These are phyloP conservation scores for Poecilia gillii DNA, from an alignment of 2,797 vertebrate species.

Conservation along the genomic window DNA sequence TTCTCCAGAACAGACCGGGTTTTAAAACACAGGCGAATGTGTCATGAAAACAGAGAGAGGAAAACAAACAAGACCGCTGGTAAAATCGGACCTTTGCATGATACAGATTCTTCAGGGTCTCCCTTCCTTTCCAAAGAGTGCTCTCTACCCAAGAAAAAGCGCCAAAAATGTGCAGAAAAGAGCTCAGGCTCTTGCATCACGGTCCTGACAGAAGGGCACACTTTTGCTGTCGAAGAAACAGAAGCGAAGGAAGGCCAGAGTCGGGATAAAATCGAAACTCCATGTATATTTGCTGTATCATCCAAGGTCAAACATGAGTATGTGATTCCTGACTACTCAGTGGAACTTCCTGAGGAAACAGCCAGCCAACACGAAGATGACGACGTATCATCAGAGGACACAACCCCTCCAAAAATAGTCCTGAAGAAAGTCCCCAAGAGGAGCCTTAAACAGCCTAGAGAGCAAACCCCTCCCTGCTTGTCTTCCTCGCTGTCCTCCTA, in stretches of 20 bases:
- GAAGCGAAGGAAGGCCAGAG: constrained; percentile 87
- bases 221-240: constrained; percentile 21
- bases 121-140: constrained; percentile 90
- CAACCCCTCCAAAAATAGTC: constrained; percentile 92
- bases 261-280: constrained; percentile 87
- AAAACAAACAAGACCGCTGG: constrained; percentile 88
- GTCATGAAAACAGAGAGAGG: constrained; percentile 96
- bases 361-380: constrained; percentile 82
- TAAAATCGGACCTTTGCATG: constrained; percentile 87
- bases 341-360: constrained; percentile 91
- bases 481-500: constrained; percentile 90
- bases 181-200: constrained; percentile 53
- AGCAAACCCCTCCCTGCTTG: constrained; percentile 87
- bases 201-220: constrained; percentile 70
- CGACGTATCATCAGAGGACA: constrained; percentile 85
- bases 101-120: constrained; percentile 84
- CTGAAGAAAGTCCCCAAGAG: constrained; percentile 96
- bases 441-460: constrained; percentile 84
- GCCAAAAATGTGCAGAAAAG: constrained; percentile 91
- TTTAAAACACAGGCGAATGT: constrained; percentile 99
- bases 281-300: constrained; percentile 89
- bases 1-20: constrained; percentile 99
- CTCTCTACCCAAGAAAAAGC: constrained; percentile 95
- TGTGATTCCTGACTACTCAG: constrained; percentile 92
- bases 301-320: constrained; percentile 99